phyloP scores from a whole-genome alignment of 1,140 invertebrate species.

The Trissolcus basalis region DNA sequence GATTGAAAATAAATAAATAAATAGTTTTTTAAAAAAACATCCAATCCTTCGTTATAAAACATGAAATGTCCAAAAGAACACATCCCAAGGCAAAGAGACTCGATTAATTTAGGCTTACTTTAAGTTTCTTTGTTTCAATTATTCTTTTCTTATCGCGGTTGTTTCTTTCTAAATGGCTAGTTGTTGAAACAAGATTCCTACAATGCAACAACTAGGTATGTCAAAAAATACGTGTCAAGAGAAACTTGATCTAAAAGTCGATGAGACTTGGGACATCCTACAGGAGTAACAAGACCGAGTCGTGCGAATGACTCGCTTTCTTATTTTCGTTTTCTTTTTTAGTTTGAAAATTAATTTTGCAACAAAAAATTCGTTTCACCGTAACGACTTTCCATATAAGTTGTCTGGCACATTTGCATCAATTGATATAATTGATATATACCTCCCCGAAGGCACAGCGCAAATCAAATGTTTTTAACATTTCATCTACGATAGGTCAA shows the following conservation, averaged over 20 bases:
- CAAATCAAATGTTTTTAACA: slow-evolving; percentile 14
- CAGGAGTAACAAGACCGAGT: slow-evolving; percentile 23
- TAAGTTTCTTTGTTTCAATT: too few species aligned
- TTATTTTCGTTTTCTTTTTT: too few species aligned
- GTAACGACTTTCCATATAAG: slow-evolving; percentile 4
- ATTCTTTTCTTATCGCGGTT: slow-evolving; percentile 2
- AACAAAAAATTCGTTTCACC: neutral
- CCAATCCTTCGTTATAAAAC: neutral
- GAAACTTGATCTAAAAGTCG: slow-evolving; percentile 27
- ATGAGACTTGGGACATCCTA: slow-evolving; percentile 20
- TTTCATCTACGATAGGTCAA: slow-evolving; percentile 8
- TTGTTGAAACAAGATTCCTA: slow-evolving; percentile 9
- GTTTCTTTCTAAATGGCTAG: neutral
- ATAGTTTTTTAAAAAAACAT: slow-evolving; percentile 18
- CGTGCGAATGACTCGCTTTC: too few species aligned
- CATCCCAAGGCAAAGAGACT: neutral
- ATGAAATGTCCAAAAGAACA: slow-evolving; percentile 8
- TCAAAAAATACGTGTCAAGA: slow-evolving; percentile 35
- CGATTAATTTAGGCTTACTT: too few species aligned
- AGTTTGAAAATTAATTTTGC: neutral
- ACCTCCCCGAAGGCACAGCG: slow-evolving; percentile 16
- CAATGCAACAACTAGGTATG: slow-evolving; percentile 13
- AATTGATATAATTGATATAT: slow-evolving; percentile 8
- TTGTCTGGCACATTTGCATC: slow-evolving; percentile 18
- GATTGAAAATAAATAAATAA: neutral